These are phyloP conservation scores for Stenchaetothrips biformis DNA, from an alignment of 2,888 invertebrate genomes.

Conservation along the genomic window DNA sequence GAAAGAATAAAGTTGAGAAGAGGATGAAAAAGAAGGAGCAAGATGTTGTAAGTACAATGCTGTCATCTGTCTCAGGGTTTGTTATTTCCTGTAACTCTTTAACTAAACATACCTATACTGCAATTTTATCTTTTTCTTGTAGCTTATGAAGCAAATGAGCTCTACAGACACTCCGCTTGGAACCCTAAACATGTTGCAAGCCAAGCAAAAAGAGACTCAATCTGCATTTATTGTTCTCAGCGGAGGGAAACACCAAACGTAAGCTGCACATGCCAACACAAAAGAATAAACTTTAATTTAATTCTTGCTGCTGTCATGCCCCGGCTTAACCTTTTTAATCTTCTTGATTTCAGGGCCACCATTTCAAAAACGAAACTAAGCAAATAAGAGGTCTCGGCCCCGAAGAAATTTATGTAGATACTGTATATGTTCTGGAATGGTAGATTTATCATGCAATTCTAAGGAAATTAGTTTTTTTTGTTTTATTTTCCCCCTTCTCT, in stretches of 20 bases:
- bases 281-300: neutral
- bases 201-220: conserved; percentile 92
- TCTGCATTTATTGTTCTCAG: conserved; percentile 89
- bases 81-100: conserved; percentile 16
- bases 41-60: conserved; percentile 63
- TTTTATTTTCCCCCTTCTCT: too few species aligned
- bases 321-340: conserved; percentile 29
- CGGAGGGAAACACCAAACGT: conserved; percentile 69
- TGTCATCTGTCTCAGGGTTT: conserved; percentile 19
- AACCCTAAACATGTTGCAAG: conserved; percentile 88
- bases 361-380: conserved; percentile 47
- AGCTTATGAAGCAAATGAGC: conserved; percentile 95
- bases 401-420: too few species aligned
- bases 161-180: conserved; percentile 96
- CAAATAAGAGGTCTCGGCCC: neutral
- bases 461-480: too few species aligned
- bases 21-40: conserved; percentile 90
- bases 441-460: too few species aligned
- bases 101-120: conserved; percentile 25
- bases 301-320: conserved; percentile 21
- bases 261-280: neutral
- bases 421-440: too few species aligned
- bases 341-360: conserved; percentile 44
- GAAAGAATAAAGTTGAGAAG: conserved; percentile 97
- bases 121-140: conserved; percentile 39